These are phyloP conservation scores for Campoletis raptor DNA, from an alignment of 2,888 invertebrate genomes.

Conservation along the genomic window DNA sequence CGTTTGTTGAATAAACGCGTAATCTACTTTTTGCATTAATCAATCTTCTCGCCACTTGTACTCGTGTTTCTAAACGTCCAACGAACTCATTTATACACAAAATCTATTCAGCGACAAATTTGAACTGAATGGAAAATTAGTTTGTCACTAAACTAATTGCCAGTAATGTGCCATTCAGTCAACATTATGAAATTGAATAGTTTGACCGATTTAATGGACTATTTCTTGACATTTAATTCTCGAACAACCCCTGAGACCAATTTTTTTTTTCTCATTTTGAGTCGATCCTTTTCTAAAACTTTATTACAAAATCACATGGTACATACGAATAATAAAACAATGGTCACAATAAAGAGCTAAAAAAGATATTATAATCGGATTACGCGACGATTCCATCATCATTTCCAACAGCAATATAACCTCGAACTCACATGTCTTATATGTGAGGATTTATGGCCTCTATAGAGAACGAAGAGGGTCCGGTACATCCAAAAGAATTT, in stretches of 20 bases:
- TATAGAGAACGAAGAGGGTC: not conserved
- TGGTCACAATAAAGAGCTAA: not conserved
- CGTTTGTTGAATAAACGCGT: too few relatives aligned
- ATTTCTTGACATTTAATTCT: not conserved
- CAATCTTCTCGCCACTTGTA: conserved; percentile 61
- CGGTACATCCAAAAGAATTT: conserved; percentile 32
- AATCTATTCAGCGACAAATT: not conserved
- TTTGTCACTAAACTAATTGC: not conserved
- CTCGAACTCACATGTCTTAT: conserved; percentile 10
- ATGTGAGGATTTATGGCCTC: conserved; percentile 40
- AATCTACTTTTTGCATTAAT: conserved; percentile 73
- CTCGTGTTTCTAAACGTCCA: not conserved
- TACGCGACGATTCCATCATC: conserved; percentile 37
- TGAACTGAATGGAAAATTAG: not conserved
- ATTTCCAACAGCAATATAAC: not conserved
- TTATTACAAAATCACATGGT: not conserved
- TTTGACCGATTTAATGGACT: not conserved
- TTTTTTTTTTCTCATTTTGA: not conserved
- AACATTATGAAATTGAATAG: not conserved
- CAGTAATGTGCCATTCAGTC: not conserved
- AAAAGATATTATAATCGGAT: conserved; percentile 25
- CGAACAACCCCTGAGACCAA: not conserved
- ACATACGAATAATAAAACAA: not conserved
- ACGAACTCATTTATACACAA: not conserved
- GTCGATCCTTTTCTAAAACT: not conserved